Conservation (phyloP, 2,888 invertebrate species). For the Trichopria drosophilae region DNA sequence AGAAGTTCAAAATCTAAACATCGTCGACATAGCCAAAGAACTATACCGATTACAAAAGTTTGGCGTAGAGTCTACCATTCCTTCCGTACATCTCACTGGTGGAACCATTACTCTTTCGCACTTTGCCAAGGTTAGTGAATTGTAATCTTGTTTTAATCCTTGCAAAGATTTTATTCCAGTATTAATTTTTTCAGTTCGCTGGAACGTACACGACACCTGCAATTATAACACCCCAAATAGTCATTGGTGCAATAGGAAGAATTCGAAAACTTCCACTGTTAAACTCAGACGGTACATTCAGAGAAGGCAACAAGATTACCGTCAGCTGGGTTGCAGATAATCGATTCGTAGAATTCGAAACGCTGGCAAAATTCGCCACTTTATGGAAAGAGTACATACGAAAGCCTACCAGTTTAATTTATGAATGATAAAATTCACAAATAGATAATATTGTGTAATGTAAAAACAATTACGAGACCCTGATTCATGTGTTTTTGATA, state of each 20-base stretch:
- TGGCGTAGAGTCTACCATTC: constrained; percentile 75
- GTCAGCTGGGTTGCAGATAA: constrained; percentile 98
- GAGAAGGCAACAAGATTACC: constrained; percentile 79
- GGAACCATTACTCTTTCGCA: constrained; percentile 97
- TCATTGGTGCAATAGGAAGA: constrained; percentile 92
- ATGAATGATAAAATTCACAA: constrained; percentile 54
- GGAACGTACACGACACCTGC: constrained; percentile 95
- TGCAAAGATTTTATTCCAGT: background rate
- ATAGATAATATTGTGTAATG: too few relatives aligned
- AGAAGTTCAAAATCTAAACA: constrained; percentile 80
- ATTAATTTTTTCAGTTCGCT: constrained; percentile 71
- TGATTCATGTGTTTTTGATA: too few relatives aligned
- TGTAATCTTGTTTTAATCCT: background rate
- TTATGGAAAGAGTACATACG: constrained; percentile 87
- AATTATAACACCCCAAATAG: constrained; percentile 91
- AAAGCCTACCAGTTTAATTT: constrained; percentile 74
- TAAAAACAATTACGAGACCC: too few relatives aligned
- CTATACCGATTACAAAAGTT: constrained; percentile 79
- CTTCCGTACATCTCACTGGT: constrained; percentile 75
- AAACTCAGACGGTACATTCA: constrained; percentile 72
- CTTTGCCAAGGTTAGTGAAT: constrained; percentile 83
- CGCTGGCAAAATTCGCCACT: constrained; percentile 92
- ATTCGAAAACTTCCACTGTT: constrained; percentile 87
- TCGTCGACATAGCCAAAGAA: constrained; percentile 83
- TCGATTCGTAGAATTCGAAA: constrained; percentile 94